A percentile compares a stretch with the other conserved stretches of the same genome.
Conservation (phyloP, 1,140 invertebrate species). For the Oreohelix idahoensis region DNA sequence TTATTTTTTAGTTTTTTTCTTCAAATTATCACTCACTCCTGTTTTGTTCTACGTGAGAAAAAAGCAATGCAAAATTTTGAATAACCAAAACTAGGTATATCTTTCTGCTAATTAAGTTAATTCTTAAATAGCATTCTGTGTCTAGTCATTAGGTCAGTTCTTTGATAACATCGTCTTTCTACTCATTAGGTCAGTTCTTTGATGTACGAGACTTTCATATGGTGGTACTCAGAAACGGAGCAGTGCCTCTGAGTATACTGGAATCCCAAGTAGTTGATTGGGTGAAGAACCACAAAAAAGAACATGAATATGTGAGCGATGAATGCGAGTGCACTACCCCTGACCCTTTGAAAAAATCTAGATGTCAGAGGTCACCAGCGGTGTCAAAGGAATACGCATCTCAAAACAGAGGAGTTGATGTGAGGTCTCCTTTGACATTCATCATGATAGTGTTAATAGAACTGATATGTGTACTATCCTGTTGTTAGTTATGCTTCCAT, state of each 20-base stretch:
- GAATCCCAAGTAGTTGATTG: conserved; percentile 65
- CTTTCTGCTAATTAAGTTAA: too few relatives aligned
- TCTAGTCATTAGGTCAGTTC: too few relatives aligned
- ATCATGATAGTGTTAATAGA: background rate
- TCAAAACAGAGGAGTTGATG: background rate
- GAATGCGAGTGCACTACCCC: conserved; percentile 19
- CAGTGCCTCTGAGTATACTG: conserved; percentile 64
- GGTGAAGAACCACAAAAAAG: conserved; percentile 49
- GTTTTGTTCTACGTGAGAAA: too few relatives aligned
- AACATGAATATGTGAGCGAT: background rate
- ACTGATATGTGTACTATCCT: background rate
- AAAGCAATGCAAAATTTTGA: too few relatives aligned
- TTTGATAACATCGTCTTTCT: too few relatives aligned
- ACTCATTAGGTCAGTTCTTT: conserved; percentile 60
- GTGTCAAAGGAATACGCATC: background rate
- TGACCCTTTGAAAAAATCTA: background rate
- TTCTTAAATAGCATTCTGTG: too few relatives aligned
- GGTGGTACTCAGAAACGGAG: conserved; percentile 65
- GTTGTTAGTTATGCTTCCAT: background rate
- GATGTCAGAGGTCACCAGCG: conserved; percentile 24
- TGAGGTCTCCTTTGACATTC: background rate
- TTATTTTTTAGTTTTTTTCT: too few relatives aligned
- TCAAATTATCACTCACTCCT: too few relatives aligned
- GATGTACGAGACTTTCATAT: conserved; percentile 72
- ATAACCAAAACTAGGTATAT: too few relatives aligned